Conservation (phyloP, 2,888 invertebrate genomes). For the Agrilus biguttatus region DNA sequence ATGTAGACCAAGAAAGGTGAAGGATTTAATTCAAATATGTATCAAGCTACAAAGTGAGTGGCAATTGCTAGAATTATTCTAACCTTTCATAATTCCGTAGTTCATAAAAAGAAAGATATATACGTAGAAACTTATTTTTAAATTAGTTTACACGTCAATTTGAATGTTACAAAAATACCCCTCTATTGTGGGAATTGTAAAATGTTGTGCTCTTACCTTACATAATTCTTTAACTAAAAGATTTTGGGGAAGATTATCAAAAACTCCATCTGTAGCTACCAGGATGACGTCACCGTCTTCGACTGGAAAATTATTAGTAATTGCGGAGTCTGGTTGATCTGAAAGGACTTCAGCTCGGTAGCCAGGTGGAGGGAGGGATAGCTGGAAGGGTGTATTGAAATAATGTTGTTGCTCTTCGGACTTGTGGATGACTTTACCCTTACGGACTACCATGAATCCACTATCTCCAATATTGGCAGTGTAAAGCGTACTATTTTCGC, state of each 20-base stretch:
- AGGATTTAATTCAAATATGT: too few relatives aligned
- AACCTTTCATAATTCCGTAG: too few relatives aligned
- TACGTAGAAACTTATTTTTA: too few relatives aligned
- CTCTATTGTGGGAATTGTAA: not conserved
- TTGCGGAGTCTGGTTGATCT: constrained; percentile 88
- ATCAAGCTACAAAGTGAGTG: too few relatives aligned
- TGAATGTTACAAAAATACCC: too few relatives aligned
- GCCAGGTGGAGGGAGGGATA: constrained; percentile 86
- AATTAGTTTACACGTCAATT: too few relatives aligned
- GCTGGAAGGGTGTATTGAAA: constrained; percentile 97
- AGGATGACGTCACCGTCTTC: constrained; percentile 90
- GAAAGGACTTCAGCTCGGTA: constrained; percentile 76
- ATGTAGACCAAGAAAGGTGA: too few relatives aligned
- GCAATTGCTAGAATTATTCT: too few relatives aligned
- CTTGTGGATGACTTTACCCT: constrained; percentile 75
- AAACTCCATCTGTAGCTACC: constrained; percentile 94
- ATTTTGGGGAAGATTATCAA: constrained; percentile 92
- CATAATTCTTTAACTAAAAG: constrained; percentile 75
- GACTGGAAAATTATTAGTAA: constrained; percentile 73
- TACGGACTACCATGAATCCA: constrained; percentile 85
- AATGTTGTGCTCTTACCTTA: constrained; percentile 33
- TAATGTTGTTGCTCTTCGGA: constrained; percentile 97
- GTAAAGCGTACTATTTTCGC: constrained; percentile 77
- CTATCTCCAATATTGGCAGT: constrained; percentile 99
- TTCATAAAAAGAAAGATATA: too few relatives aligned